These are phyloP conservation scores for Alcedo atthis DNA, from an alignment of 2,797 vertebrate genomes.

Conservation along the genomic window DNA sequence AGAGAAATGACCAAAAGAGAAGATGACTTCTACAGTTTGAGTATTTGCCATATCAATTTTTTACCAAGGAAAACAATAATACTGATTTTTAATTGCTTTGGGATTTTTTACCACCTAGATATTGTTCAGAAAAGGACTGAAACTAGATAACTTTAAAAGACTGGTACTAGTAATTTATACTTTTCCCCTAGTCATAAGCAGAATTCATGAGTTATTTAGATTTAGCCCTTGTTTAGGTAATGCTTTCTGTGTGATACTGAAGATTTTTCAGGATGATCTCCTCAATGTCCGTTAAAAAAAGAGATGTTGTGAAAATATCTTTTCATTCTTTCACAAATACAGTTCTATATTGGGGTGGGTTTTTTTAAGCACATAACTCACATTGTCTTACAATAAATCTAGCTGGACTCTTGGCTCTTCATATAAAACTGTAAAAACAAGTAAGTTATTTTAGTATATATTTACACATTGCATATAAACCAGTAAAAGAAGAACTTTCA, in stretches of 20 bases:
- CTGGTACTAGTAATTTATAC: background rate
- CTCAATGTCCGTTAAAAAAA: background rate
- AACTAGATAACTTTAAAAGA: background rate
- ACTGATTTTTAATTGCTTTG: background rate
- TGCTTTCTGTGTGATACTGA: background rate
- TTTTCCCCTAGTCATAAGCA: background rate
- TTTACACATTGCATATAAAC: background rate
- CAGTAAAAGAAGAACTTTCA: background rate
- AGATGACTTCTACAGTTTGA: background rate
- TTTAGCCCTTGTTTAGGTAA: background rate
- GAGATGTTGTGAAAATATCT: background rate
- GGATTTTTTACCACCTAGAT: background rate
- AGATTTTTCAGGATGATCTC: background rate
- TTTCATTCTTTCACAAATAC: background rate
- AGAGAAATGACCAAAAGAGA: background rate
- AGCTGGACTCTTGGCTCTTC: background rate
- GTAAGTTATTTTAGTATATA: background rate
- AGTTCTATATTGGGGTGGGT: background rate
- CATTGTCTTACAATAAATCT: background rate
- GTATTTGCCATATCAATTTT: background rate
- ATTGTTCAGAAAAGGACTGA: background rate
- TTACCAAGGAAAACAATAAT: background rate
- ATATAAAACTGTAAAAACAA: background rate
- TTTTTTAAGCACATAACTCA: background rate
- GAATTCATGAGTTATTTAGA: background rate